Conservation (phyloP, 2,888 invertebrate species). For the Hypolimnas misippus region DNA sequence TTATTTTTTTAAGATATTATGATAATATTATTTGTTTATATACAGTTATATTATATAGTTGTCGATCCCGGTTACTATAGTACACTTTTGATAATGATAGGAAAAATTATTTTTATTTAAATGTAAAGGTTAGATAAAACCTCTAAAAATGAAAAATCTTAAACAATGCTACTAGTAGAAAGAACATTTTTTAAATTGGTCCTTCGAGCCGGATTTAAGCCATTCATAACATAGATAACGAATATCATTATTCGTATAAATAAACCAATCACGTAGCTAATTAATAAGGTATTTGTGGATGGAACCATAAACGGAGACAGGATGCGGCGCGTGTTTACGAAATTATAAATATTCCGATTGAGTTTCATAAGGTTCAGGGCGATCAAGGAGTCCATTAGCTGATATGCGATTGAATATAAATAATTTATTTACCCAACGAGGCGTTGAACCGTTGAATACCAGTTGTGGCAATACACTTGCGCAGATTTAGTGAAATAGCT, state of each 20-base stretch:
- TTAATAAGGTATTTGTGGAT: conserved; percentile 47
- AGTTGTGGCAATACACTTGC: not conserved
- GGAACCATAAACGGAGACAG: conserved; percentile 53
- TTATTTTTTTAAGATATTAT: not conserved
- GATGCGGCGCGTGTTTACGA: conserved; percentile 46
- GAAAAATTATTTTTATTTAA: too few relatives aligned
- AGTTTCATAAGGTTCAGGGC: conserved; percentile 19
- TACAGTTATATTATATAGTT: too few relatives aligned
- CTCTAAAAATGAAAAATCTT: too few relatives aligned
- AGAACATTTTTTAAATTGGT: not conserved
- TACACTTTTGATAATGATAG: too few relatives aligned
- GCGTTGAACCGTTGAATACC: conserved; percentile 4
- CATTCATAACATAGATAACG: conserved; percentile 17
- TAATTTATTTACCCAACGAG: conserved; percentile 12
- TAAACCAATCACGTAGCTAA: conserved; percentile 42
- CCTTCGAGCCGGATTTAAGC: conserved; percentile 5
- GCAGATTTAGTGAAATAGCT: not conserved
- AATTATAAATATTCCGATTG: conserved; percentile 38
- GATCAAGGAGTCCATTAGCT: conserved; percentile 25
- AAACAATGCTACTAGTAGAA: too few relatives aligned
- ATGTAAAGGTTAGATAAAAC: too few relatives aligned
- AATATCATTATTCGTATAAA: conserved; percentile 2
- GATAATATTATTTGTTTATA: not conserved
- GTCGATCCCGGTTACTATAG: too few relatives aligned
- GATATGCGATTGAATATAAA: conserved; percentile 11